Evolutionary conservation across 2,113 vertebrate genomes (phyloP).

Genomic region (Hystrix brachyura): DNA sequence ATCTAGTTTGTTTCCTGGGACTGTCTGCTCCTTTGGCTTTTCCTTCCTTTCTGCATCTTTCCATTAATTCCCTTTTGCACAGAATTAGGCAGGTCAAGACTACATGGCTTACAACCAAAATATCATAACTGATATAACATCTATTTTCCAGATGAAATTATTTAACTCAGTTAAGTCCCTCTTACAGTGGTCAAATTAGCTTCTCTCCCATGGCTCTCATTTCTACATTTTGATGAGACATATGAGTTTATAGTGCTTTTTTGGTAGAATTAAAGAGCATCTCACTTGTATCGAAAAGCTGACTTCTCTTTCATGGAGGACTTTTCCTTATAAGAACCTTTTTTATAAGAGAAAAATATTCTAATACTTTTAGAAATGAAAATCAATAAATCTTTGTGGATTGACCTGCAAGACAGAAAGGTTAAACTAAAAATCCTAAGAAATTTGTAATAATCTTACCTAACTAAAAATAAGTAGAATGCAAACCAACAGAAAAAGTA

Average conservation of each 20-base stretch:
- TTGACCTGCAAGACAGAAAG: neutral
- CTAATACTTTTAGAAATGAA: conserved; percentile 50
- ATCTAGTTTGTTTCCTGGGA: neutral
- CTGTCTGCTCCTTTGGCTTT: neutral
- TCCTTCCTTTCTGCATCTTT: neutral
- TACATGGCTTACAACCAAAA: neutral
- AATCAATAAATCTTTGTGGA: conserved; percentile 17
- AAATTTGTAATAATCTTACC: neutral
- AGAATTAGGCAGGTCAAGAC: neutral
- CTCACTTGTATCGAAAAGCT: neutral
- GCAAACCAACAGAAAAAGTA: conserved; percentile 63
- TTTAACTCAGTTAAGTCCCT: neutral
- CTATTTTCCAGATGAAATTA: conserved; percentile 39
- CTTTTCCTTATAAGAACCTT: conserved; percentile 38
- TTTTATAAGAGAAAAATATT: conserved; percentile 24
- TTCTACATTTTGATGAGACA: neutral
- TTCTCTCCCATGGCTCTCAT: neutral
- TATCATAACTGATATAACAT: neutral
- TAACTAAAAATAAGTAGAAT: conserved; percentile 30
- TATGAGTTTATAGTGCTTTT: neutral
- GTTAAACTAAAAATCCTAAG: conserved; percentile 50
- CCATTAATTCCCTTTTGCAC: neutral
- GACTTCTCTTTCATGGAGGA: neutral
- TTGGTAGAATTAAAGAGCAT: neutral
- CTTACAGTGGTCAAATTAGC: neutral